Percentiles rank a stretch among this genome's conserved stretches.
phyloP scores from a whole-genome alignment of 2,113 vertebrate species.

The Brachyhypopomus occidentalis region DNA sequence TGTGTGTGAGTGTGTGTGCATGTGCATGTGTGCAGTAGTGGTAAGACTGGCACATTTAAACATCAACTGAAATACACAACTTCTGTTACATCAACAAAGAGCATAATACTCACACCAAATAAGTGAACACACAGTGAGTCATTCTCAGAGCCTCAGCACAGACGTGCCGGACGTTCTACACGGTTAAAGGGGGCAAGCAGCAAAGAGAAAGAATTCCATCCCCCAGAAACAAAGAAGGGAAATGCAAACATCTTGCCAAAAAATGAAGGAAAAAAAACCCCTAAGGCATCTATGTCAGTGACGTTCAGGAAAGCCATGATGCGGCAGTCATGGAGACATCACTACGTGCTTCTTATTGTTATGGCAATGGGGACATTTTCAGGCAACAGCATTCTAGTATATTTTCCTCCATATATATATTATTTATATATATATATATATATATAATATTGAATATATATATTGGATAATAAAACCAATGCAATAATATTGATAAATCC shows the following conservation, averaged over 20 bases:
- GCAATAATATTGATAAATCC: too few relatives aligned
- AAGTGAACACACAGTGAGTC: neutral
- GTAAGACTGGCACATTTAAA: slow-evolving; percentile 33
- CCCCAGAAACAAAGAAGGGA: neutral
- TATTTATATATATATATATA: neutral
- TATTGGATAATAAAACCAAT: too few relatives aligned
- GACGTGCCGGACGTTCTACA: neutral
- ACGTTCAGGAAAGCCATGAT: neutral
- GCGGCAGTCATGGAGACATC: neutral
- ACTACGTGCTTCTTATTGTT: neutral
- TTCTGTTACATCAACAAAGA: slow-evolving; percentile 26
- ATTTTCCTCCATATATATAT: too few relatives aligned
- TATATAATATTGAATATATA: too few relatives aligned
- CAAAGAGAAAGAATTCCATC: neutral
- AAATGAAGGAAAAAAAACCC: neutral
- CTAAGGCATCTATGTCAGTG: neutral
- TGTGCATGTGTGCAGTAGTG: neutral
- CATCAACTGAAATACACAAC: slow-evolving; percentile 24
- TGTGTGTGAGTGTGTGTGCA: neutral
- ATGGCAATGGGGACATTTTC: neutral
- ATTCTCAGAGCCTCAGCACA: neutral
- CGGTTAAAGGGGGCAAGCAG: too few relatives aligned
- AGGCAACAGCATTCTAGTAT: neutral
- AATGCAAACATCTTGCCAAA: neutral
- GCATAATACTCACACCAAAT: neutral